Evolutionary conservation across 2,888 invertebrate genomes (phyloP).

Genomic region (Tetheella fluctuosa): DNA sequence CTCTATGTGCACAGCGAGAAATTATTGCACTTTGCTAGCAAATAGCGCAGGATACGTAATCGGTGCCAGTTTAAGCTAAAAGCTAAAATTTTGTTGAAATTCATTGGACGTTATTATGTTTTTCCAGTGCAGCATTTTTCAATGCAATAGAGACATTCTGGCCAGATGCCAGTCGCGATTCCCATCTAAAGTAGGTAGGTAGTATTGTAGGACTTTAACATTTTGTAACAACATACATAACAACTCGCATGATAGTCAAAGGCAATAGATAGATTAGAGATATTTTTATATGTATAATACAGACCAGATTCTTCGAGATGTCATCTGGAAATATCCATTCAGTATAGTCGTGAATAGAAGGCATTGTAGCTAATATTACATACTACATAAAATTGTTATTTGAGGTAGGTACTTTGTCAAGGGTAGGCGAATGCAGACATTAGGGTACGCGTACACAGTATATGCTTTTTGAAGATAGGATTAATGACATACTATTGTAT

Average conservation of each 20-base stretch:
- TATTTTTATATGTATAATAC: no score
- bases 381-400: conserved; percentile 22
- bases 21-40: conserved; percentile 1
- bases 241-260: neutral
- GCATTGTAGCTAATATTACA: neutral
- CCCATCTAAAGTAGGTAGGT: neutral
- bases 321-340: no score
- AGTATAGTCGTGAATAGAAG: neutral
- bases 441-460: conserved; percentile 23
- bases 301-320: no score
- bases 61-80: conserved; percentile 21
- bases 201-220: neutral
- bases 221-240: no score
- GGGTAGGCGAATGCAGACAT: conserved; percentile 30
- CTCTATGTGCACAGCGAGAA: conserved; percentile 2
- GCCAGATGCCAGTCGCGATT: neutral
- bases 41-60: conserved; percentile 13
- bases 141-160: neutral
- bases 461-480: neutral
- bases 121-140: conserved; percentile 16
- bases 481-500: no score
- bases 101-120: conserved; percentile 33
- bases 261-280: no score
- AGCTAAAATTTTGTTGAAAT: conserved; percentile 26
- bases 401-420: conserved; percentile 20